Evolutionary conservation across 2,797 vertebrate species (phyloP).

Genomic region (Malacoctenus gilli): DNA sequence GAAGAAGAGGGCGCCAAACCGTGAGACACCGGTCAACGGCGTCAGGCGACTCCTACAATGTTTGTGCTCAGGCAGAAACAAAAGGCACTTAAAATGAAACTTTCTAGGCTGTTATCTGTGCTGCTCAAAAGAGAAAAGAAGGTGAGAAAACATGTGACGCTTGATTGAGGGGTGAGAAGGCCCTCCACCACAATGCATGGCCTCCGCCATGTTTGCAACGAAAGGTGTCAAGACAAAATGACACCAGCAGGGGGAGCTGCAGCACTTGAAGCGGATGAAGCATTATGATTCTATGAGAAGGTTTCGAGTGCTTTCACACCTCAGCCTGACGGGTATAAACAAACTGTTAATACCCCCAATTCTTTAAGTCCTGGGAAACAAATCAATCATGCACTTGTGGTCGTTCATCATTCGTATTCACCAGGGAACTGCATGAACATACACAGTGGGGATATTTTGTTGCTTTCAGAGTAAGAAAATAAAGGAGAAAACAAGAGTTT

Average conservation of each 20-base stretch:
- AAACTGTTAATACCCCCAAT: not conserved
- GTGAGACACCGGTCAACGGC: not conserved
- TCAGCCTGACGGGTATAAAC: not conserved
- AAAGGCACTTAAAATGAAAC: no score
- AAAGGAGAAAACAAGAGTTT: not conserved
- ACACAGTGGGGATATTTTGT: not conserved
- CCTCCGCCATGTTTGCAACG: not conserved
- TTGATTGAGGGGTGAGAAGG: no score
- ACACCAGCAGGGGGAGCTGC: conserved; percentile 69
- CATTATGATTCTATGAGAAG: not conserved
- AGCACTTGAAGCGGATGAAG: conserved; percentile 10
- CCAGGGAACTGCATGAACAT: not conserved
- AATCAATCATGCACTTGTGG: no score
- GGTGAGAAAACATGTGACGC: no score
- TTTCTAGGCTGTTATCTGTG: no score
- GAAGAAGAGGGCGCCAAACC: not conserved
- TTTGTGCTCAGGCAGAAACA: no score
- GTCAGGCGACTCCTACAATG: not conserved
- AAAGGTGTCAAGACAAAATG: not conserved
- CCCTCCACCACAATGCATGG: no score
- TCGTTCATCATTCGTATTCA: no score
- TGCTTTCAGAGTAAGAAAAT: not conserved
- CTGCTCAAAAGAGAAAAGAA: not conserved
- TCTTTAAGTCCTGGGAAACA: no score
- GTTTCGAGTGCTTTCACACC: not conserved